Conservation (phyloP, 1,140 invertebrate species). For the Dendroctonus ponderosae region DNA sequence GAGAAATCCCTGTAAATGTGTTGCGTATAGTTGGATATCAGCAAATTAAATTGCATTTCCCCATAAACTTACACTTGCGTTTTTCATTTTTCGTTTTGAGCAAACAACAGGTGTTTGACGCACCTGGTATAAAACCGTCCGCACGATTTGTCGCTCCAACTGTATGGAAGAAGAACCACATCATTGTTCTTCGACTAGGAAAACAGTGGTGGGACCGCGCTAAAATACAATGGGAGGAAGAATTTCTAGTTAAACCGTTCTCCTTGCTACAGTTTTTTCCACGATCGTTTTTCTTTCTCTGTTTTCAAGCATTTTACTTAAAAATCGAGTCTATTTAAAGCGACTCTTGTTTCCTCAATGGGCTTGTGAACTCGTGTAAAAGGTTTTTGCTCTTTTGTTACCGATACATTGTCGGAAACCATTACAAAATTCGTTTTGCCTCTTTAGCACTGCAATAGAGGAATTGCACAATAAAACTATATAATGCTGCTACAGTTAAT, state of each 20-base stretch:
- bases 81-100: too few species aligned
- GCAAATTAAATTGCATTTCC: too few species aligned
- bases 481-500: background rate
- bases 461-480: background rate
- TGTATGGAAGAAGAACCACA: conserved; percentile 23
- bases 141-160: conserved; percentile 4
- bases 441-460: background rate
- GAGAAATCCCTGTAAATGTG: too few species aligned
- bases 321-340: background rate
- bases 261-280: conserved; percentile 27
- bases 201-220: conserved; percentile 22
- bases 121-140: conserved; percentile 9
- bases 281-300: conserved; percentile 6
- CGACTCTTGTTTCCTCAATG: conserved; percentile 7
- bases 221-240: conserved; percentile 28
- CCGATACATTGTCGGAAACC: background rate
- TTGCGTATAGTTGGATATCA: too few species aligned
- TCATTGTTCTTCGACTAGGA: conserved; percentile 25
- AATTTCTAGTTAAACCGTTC: conserved; percentile 25
- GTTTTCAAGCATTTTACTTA: conserved; percentile 4
- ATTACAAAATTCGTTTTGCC: conserved; percentile 4
- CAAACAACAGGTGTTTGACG: too few species aligned
- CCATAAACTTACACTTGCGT: too few species aligned
- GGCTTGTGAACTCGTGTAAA: conserved; percentile 5
- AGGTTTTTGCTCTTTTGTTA: conserved; percentile 10